Conservation (phyloP, 1,140 invertebrate species). For the Calliphora vicina region DNA sequence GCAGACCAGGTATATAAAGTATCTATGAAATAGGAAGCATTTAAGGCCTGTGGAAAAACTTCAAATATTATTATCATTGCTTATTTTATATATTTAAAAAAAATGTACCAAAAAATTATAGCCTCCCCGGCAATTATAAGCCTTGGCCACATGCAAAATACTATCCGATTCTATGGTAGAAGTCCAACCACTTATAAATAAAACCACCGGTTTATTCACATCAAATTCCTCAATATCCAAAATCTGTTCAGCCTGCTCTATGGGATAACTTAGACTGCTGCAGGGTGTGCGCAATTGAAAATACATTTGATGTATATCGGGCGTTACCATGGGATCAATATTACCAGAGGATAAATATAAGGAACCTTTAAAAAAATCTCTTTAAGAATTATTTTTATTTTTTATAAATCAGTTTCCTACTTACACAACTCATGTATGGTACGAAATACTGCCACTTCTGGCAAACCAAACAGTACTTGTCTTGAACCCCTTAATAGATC, state of each 20-base stretch:
- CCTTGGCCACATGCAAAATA: conserved; percentile 35
- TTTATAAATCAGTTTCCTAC: background rate
- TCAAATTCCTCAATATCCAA: conserved; percentile 29
- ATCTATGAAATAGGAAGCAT: conserved; percentile 56
- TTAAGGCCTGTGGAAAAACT: conserved; percentile 47
- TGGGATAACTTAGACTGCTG: background rate
- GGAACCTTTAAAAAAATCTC: conserved; percentile 11
- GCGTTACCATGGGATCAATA: conserved; percentile 20
- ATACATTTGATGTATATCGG: conserved; percentile 15
- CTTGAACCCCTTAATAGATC: background rate
- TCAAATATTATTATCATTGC: background rate
- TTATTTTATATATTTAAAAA: conserved; percentile 5
- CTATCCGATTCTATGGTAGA: conserved; percentile 24
- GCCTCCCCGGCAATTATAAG: conserved; percentile 52
- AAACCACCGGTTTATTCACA: conserved; percentile 10
- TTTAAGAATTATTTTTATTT: background rate
- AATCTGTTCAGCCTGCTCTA: background rate
- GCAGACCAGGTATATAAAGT: conserved; percentile 61
- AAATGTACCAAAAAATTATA: conserved; percentile 54
- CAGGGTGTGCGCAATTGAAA: conserved; percentile 36
- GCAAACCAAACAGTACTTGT: conserved; percentile 16
- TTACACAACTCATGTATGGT: conserved; percentile 14
- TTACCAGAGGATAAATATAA: background rate
- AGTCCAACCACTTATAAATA: conserved; percentile 37
- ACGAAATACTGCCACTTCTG: background rate